A percentile compares a stretch with the other conserved stretches of the same genome.
phyloP scores from a whole-genome alignment of 2,797 vertebrate genomes.

The Ciconia nigra region DNA sequence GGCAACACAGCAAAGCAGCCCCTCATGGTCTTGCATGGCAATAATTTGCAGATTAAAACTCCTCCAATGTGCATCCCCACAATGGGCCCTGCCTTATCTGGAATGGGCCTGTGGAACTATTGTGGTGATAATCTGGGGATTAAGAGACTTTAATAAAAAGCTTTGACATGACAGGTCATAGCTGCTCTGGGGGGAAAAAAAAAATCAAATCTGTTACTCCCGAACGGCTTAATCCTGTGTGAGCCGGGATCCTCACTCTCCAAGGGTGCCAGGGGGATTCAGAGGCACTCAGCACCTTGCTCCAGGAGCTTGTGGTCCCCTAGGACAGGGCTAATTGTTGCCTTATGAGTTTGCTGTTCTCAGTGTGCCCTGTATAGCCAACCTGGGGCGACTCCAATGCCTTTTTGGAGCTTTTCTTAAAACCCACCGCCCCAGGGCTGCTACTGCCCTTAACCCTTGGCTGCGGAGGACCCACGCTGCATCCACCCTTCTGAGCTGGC shows the following conservation, averaged over 20 bases:
- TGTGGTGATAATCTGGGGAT: conserved; percentile 63
- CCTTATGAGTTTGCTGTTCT: neutral
- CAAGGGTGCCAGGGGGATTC: neutral
- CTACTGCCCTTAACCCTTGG: neutral
- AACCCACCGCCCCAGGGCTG: neutral
- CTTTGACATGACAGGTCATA: conserved; percentile 55
- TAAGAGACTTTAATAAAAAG: conserved; percentile 66
- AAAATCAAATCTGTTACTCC: conserved; percentile 35
- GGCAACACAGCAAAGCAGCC: conserved; percentile 26
- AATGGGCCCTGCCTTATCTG: conserved; percentile 50
- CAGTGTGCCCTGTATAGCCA: neutral
- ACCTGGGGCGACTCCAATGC: neutral
- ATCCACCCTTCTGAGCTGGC: neutral
- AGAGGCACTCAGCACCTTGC: neutral
- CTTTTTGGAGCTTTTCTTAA: neutral
- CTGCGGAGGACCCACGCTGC: fast-evolving
- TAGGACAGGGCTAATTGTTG: neutral
- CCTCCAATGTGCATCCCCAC: conserved; percentile 27
- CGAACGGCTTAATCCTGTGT: neutral
- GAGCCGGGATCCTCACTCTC: neutral
- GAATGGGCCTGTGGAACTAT: conserved; percentile 45
- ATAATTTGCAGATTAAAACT: conserved; percentile 52
- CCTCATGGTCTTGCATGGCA: conserved; percentile 41
- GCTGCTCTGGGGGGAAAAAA: neutral
- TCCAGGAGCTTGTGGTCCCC: neutral